These are phyloP conservation scores for Listronotus oregonensis DNA, from an alignment of 1,140 invertebrate genomes.

Conservation along the genomic window DNA sequence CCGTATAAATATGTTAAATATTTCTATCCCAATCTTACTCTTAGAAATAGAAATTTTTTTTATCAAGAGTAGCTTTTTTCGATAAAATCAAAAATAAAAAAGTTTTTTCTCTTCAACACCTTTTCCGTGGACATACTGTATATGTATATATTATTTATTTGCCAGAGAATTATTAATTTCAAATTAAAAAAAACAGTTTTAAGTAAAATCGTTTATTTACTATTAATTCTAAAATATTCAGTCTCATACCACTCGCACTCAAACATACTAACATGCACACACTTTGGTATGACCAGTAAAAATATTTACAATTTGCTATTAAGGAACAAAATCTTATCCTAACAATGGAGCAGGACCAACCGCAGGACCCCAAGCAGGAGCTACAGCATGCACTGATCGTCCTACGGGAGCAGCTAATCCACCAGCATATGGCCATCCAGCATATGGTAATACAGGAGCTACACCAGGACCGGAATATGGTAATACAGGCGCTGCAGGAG, in stretches of 20 bases:
- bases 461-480: not conserved
- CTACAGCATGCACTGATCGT: conserved; percentile 33
- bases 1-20: too few relatives aligned
- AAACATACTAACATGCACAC: not conserved
- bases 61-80: too few relatives aligned
- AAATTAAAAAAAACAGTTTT: not conserved
- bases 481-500: not conserved
- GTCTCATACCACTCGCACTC: not conserved
- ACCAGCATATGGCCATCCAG: not conserved
- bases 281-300: not conserved
- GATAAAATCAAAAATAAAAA: too few relatives aligned
- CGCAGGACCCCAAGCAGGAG: conserved; percentile 10
- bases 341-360: conserved; percentile 28
- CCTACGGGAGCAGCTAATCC: not conserved
- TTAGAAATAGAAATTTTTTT: too few relatives aligned
- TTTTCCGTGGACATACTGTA: too few relatives aligned
- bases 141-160: too few relatives aligned
- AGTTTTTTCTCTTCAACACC: too few relatives aligned
- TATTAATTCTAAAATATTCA: not conserved
- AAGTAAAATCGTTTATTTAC: not conserved
- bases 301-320: not conserved
- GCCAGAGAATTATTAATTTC: too few relatives aligned
- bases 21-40: too few relatives aligned
- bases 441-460: not conserved
- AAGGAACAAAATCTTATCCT: conserved; percentile 21